Evolutionary conservation across 2,113 vertebrate species (phyloP).

Genomic region (Carollia perspicillata): DNA sequence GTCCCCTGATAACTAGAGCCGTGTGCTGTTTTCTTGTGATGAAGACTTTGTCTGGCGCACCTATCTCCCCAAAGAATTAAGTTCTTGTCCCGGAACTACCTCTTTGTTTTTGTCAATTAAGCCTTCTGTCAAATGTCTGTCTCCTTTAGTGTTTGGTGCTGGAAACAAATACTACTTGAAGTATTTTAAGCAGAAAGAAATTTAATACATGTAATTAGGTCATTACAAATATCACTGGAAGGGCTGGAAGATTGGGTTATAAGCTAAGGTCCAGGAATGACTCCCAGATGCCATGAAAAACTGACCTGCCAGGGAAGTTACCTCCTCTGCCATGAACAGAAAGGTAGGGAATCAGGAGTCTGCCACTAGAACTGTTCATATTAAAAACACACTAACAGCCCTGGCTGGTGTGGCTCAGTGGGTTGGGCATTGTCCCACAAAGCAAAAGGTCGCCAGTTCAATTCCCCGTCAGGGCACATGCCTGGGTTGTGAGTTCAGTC

Average conservation of each 20-base stretch:
- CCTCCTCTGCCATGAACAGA: neutral
- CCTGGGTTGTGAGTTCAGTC: neutral
- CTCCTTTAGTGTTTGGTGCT: neutral
- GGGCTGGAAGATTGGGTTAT: neutral
- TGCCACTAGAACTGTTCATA: neutral
- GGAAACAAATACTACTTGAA: neutral
- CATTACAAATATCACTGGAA: neutral
- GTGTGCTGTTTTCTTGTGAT: neutral
- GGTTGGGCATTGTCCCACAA: neutral
- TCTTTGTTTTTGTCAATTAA: neutral
- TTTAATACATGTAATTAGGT: neutral
- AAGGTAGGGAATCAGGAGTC: neutral
- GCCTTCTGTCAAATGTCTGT: neutral
- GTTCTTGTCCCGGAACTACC: neutral
- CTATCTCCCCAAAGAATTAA: neutral
- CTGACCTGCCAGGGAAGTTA: neutral
- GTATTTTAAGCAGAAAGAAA: constrained; percentile 15
- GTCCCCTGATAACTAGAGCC: too few relatives aligned
- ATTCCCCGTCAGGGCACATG: neutral
- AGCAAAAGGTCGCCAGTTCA: neutral
- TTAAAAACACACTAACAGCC: neutral
- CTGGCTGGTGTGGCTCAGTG: neutral
- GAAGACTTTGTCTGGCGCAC: neutral
- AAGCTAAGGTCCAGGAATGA: neutral
- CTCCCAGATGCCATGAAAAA: neutral